These are phyloP conservation scores for Frankliniella fusca DNA, from an alignment of 2,888 invertebrate species.

Conservation along the genomic window DNA sequence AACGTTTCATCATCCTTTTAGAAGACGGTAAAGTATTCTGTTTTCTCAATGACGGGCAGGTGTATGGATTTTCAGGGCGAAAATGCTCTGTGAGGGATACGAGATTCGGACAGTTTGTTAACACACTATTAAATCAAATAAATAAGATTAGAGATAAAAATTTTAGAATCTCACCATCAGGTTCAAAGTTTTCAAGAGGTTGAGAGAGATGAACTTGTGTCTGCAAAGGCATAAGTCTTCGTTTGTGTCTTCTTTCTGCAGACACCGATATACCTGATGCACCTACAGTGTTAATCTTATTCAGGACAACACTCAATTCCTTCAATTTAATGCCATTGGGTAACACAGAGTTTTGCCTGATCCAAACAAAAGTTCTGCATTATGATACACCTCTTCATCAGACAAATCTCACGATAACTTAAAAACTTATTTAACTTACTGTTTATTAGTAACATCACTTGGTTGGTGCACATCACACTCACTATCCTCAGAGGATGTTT, in stretches of 20 bases:
- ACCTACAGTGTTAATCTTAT: background rate
- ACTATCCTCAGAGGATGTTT: background rate
- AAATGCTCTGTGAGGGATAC: background rate
- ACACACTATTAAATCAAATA: background rate
- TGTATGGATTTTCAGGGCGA: background rate
- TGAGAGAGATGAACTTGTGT: background rate
- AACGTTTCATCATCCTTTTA: background rate
- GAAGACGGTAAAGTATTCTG: background rate
- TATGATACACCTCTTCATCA: background rate
- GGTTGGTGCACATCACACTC: background rate
- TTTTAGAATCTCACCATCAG: background rate
- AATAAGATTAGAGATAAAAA: background rate
- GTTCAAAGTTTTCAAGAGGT: background rate
- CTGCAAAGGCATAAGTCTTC: background rate
- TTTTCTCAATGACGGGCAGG: background rate
- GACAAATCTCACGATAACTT: background rate
- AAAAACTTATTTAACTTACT: background rate
- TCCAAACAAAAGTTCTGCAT: background rate
- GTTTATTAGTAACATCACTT: background rate
- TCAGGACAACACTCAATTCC: background rate
- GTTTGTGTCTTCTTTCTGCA: background rate
- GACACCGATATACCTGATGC: background rate
- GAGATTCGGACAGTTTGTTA: background rate
- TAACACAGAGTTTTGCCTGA: background rate
- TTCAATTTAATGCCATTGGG: background rate